Conservation (phyloP, 2,113 vertebrate genomes). For the Percina caprodes region DNA sequence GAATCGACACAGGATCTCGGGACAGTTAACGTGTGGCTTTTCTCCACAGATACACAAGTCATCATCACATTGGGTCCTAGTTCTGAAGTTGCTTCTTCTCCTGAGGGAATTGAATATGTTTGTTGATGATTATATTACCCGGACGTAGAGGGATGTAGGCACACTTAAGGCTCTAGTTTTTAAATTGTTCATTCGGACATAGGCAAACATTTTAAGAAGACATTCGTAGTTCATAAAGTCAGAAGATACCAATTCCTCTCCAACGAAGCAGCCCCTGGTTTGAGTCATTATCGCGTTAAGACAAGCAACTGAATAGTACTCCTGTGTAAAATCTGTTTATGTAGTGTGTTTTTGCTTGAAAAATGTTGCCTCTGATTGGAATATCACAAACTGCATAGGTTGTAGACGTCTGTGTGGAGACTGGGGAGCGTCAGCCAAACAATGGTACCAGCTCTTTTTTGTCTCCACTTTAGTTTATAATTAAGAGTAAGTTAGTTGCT, state of each 20-base stretch:
- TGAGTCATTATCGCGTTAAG: not conserved
- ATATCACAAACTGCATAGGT: constrained; percentile 62
- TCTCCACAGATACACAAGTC: not conserved
- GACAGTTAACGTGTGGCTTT: constrained; percentile 8
- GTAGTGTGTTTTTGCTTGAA: constrained; percentile 27
- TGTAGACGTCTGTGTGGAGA: constrained; percentile 11
- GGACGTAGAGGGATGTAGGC: constrained; percentile 1
- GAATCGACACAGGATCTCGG: constrained; percentile 15
- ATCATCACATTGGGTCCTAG: not conserved
- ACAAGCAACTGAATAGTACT: constrained; percentile 9
- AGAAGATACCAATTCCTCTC: constrained; percentile 20
- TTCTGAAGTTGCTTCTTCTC: constrained; percentile 32
- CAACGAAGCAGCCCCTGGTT: constrained; percentile 33
- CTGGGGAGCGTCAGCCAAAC: constrained; percentile 31
- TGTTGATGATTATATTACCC: constrained; percentile 6
- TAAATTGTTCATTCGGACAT: constrained; percentile 30
- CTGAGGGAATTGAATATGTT: constrained; percentile 10
- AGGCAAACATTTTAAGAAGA: constrained; percentile 34
- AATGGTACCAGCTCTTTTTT: not conserved
- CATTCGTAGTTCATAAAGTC: constrained; percentile 32
- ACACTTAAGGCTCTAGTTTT: constrained; percentile 26
- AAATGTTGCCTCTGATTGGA: constrained; percentile 30
- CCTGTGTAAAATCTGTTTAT: constrained; percentile 11
- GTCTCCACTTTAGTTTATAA: constrained; percentile 12
- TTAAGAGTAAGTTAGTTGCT: constrained; percentile 20